phyloP scores from a whole-genome alignment of 2,797 vertebrate genomes.

The Brachyrhaphis roseni region DNA sequence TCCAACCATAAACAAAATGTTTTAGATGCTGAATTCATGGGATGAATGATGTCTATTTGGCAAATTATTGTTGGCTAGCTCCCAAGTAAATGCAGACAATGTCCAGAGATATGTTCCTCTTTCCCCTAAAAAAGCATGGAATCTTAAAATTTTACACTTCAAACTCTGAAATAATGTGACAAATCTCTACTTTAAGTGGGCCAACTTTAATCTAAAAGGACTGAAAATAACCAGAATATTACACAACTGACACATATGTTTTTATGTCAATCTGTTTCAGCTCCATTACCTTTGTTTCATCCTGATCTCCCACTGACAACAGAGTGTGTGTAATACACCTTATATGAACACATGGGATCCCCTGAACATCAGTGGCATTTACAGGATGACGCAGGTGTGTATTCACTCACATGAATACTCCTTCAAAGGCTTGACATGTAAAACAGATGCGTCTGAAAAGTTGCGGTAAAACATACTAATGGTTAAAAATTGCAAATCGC shows the following conservation, averaged over 20 bases:
- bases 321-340: conserved; percentile 44
- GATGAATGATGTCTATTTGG: not conserved
- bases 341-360: conserved; percentile 39
- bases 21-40: not conserved
- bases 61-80: not conserved
- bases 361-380: conserved; percentile 29
- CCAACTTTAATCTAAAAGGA: not conserved
- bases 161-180: not conserved
- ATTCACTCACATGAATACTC: not conserved
- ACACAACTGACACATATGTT: not conserved
- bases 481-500: not conserved
- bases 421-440: conserved; percentile 13
- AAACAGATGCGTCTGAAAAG: conserved; percentile 4
- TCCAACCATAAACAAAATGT: not conserved
- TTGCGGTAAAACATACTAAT: not conserved
- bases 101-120: not conserved
- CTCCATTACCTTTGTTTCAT: conserved; percentile 22
- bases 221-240: not conserved
- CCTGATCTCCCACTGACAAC: conserved; percentile 5
- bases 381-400: conserved; percentile 16
- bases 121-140: not conserved
- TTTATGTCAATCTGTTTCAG: conserved; percentile 17
- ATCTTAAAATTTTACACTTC: not conserved
- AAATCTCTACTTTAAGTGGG: conserved; percentile 4
- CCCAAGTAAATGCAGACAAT: not conserved